A percentile compares a stretch with the other conserved stretches of the same genome.
phyloP scores from a whole-genome alignment of 1,140 invertebrate species.

The Heliconius himera region DNA sequence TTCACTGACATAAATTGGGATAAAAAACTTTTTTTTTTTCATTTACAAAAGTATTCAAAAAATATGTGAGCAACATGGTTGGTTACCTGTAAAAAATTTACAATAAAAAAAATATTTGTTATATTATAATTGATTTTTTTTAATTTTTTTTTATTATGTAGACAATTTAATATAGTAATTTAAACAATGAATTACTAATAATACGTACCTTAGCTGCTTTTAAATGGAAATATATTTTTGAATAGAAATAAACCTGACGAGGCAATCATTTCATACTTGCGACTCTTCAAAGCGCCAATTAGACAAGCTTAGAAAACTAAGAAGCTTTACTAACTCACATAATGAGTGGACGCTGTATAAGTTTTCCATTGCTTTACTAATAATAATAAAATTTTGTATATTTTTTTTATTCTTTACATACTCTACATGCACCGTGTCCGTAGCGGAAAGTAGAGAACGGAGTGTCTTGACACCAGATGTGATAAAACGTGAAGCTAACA shows the following conservation, averaged over 20 bases:
- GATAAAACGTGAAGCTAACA: neutral
- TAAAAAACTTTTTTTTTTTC: too few species aligned
- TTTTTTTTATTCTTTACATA: too few species aligned
- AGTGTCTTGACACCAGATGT: neutral
- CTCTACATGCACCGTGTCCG: too few species aligned
- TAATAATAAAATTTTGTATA: neutral
- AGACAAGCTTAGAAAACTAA: constrained; percentile 51
- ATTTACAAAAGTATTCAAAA: too few species aligned
- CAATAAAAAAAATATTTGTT: neutral
- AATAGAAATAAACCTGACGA: constrained; percentile 31
- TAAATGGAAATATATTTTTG: neutral
- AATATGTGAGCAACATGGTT: too few species aligned
- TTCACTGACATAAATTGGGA: too few species aligned
- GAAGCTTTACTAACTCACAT: constrained; percentile 42
- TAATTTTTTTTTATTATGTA: neutral
- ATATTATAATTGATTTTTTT: neutral
- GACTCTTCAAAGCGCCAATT: constrained; percentile 51
- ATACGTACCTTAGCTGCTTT: neutral
- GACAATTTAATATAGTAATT: neutral
- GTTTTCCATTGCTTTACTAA: neutral
- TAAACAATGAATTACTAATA: neutral
- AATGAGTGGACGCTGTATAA: neutral
- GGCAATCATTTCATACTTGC: constrained; percentile 38
- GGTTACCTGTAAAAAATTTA: neutral
- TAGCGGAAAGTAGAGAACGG: neutral